Evolutionary conservation across 53 echinoderm and acorn worm genomes (phyloP).

Genomic region (Hippasteria phrygiana): DNA sequence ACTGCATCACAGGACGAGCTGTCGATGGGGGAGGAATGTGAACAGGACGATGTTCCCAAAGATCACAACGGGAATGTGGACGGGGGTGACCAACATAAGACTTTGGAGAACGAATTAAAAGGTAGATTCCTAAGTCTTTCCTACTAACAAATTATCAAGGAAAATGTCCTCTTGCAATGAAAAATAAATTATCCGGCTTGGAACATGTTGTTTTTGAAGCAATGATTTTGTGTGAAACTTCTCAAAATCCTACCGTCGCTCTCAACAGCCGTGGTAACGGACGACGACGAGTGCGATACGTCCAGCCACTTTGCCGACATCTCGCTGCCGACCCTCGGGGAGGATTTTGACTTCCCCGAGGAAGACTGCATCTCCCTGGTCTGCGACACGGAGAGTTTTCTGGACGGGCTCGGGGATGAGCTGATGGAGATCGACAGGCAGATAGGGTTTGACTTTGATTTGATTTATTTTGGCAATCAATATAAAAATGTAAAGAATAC

Average conservation of each 20-base stretch:
- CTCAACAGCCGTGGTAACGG: background rate
- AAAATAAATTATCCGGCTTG: too few species aligned
- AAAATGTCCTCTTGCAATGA: too few species aligned
- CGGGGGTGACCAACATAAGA: background rate
- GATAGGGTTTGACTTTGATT: slow-evolving; percentile 8
- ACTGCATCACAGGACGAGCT: background rate
- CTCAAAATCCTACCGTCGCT: too few species aligned
- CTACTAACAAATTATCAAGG: too few species aligned
- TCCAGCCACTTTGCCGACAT: slow-evolving; percentile 7
- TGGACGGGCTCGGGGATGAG: slow-evolving; percentile 22
- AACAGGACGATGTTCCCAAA: background rate
- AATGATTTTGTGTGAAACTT: too few species aligned
- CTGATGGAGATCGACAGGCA: slow-evolving; percentile 46
- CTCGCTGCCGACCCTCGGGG: slow-evolving; percentile 9
- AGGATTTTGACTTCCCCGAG: slow-evolving; percentile 33
- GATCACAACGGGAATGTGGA: background rate
- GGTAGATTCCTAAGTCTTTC: too few species aligned
- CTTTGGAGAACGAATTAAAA: background rate
- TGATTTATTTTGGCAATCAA: too few species aligned
- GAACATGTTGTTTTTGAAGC: too few species aligned
- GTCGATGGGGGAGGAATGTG: background rate
- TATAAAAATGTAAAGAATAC: too few species aligned
- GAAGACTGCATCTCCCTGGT: slow-evolving; percentile 53
- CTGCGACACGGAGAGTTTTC: slow-evolving; percentile 25
- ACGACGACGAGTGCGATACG: background rate